Base-by-base conservation (phyloP, 2,113 vertebrate genomes). In the Prochilodus magdalenae region DNA sequence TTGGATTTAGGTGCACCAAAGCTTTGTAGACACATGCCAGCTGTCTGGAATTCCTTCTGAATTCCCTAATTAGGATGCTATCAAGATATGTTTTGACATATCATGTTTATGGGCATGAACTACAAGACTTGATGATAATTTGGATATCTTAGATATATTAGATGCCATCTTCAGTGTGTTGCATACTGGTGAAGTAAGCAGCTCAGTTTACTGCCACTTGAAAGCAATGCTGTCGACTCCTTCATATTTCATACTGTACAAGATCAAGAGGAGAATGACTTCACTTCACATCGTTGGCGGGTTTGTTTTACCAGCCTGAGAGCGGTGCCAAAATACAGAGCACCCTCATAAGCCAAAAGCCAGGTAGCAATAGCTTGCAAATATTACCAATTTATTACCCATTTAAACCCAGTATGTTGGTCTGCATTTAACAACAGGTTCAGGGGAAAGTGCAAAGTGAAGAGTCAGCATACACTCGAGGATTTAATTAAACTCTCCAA, bases 291-390 rank as follows among this genome's bases (percentile, higher is more conserved):
- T 33, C 29, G 15, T 26, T 30, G 47, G 63, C 27, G 49, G 63
- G 62, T 69, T 40, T 73, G 60, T 44, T 44, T n/a, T 60, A 33
- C 12, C 60, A 29, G 27, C 24, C 67, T 40, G n/a, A 51, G 55
- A 36, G 33, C 1, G n/a, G 49, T 20, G 57, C 47, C 72, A 63
- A 78, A 60, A 51, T 36, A 65, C n/a, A 65, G 24, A 18, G 65
- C 75, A 49, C 20, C 16, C 66, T 67, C 24, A 40, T 59, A 10
- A 62, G 29, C 20, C 57, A 73, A 65, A 63, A 70, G 53, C 29
- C 18, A 80, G 2, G 78, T 75, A 80, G 72, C 30, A 70, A 71
- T 18, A 62, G 26, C 51, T 66, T 40, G 30, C 26, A 69, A 79
- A 69, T 26, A 84, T 69, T 79, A 67, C 74, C 55, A 40, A n/a